These are phyloP conservation scores for Percopsis omiscomaycus DNA, from an alignment of 2,797 vertebrate species.

Conservation along the genomic window DNA sequence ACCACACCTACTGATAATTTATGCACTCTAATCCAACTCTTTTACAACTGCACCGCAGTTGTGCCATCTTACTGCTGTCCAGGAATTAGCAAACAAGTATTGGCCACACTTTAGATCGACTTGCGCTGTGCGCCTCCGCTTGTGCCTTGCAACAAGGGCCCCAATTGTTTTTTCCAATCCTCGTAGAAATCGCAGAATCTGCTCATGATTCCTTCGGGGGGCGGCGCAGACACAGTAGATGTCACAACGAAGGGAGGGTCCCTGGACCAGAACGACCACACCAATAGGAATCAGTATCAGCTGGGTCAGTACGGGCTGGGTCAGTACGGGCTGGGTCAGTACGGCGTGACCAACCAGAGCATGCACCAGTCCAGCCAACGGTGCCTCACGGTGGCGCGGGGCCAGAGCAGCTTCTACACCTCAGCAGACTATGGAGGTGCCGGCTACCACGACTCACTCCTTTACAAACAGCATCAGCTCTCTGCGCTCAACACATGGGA, in stretches of 20 bases:
- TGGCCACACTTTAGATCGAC: no score
- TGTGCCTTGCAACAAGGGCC: no score
- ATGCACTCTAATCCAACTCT: no score
- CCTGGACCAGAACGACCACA: neutral
- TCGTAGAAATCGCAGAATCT: conserved; percentile 21
- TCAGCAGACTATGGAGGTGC: conserved; percentile 25
- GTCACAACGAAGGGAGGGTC: conserved; percentile 11
- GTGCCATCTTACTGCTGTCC: no score
- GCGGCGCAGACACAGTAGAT: conserved; percentile 10
- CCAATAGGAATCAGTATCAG: neutral
- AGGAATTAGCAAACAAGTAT: no score
- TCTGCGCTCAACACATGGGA: conserved; percentile 48
- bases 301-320: neutral
- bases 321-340: conserved; percentile 6
- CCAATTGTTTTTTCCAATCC: neutral
- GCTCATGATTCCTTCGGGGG: conserved; percentile 4
- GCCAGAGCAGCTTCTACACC: conserved; percentile 15
- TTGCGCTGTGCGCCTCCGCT: no score
- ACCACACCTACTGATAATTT: no score
- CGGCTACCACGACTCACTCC: conserved; percentile 19
- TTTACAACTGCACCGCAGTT: no score
- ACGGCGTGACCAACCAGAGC: conserved; percentile 8
- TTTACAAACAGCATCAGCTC: conserved; percentile 21
- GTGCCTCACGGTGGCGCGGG: conserved; percentile 16
- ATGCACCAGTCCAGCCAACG: conserved; percentile 34